phyloP scores from a whole-genome alignment of 2,888 invertebrate species.

The Geophilus truncorum region DNA sequence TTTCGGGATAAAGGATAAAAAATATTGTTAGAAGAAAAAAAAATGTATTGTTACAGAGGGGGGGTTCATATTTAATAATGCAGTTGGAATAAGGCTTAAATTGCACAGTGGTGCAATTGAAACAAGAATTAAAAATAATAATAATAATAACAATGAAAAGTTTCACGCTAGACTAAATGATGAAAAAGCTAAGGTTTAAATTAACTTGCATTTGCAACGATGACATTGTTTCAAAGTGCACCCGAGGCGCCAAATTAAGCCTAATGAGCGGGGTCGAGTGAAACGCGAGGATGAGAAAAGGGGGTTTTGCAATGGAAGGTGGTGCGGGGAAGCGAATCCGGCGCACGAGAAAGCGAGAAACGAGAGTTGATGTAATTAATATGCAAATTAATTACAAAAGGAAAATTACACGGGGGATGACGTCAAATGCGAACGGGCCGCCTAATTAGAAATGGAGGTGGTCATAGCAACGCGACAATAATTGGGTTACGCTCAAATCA shows the following conservation, averaged over 20 bases:
- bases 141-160: background rate
- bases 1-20: no score
- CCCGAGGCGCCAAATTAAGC: conserved; percentile 9
- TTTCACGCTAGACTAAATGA: background rate
- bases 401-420: conserved; percentile 27
- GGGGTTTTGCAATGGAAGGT: background rate
- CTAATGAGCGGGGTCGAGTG: conserved; percentile 14
- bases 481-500: conserved; percentile 27
- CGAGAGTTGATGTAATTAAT: background rate
- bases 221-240: conserved; percentile 1
- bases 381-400: conserved; percentile 25
- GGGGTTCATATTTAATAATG: no score
- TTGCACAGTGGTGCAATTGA: background rate
- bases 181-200: background rate
- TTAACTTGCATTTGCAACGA: conserved; percentile 3
- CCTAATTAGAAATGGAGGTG: conserved; percentile 25
- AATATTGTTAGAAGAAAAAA: background rate
- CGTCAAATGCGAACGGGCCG: conserved; percentile 19
- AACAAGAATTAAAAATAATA: background rate
- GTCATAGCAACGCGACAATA: conserved; percentile 18
- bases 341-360: background rate
- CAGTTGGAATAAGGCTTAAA: background rate
- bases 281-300: background rate
- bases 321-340: background rate
- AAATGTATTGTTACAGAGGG: background rate